phyloP scores from a whole-genome alignment of 2,888 invertebrate species.

The Andrena camellia region DNA sequence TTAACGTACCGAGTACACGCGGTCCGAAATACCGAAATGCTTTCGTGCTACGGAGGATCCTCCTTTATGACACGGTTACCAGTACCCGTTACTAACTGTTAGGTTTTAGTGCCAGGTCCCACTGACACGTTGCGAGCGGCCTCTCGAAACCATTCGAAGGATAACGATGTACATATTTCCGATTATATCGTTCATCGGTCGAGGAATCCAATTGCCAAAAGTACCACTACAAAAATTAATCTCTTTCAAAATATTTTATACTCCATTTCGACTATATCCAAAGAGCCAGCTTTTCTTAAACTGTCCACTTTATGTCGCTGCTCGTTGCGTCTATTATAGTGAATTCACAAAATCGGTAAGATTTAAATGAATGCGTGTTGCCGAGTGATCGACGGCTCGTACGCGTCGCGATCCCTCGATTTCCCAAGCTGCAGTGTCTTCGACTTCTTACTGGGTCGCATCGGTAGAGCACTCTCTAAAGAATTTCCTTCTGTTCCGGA shows the following conservation, averaged over 20 bases:
- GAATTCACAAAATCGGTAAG: too few species aligned
- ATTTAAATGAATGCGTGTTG: not conserved
- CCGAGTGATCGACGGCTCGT: not conserved
- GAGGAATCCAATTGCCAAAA: not conserved
- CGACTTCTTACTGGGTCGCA: conserved; percentile 54
- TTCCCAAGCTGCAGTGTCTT: conserved; percentile 42
- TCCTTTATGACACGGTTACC: conserved; percentile 74
- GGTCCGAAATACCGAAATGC: conserved; percentile 68
- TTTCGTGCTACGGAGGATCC: conserved; percentile 65
- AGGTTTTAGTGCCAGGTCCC: conserved; percentile 71
- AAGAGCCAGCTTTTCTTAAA: too few species aligned
- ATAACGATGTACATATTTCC: conserved; percentile 36
- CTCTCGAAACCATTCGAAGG: conserved; percentile 44
- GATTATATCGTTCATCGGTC: conserved; percentile 10
- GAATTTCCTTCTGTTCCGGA: conserved; percentile 37
- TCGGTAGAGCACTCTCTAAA: conserved; percentile 29
- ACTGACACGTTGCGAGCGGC: conserved; percentile 68
- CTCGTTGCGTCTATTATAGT: too few species aligned
- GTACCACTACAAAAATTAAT: too few species aligned
- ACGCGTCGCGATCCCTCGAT: not conserved
- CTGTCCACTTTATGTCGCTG: too few species aligned
- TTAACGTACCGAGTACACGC: conserved; percentile 34
- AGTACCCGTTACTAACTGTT: conserved; percentile 72
- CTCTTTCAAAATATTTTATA: too few species aligned
- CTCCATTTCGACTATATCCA: too few species aligned